phyloP scores from a whole-genome alignment of 2,113 vertebrate species.

The Phalacrocorax aristotelis region DNA sequence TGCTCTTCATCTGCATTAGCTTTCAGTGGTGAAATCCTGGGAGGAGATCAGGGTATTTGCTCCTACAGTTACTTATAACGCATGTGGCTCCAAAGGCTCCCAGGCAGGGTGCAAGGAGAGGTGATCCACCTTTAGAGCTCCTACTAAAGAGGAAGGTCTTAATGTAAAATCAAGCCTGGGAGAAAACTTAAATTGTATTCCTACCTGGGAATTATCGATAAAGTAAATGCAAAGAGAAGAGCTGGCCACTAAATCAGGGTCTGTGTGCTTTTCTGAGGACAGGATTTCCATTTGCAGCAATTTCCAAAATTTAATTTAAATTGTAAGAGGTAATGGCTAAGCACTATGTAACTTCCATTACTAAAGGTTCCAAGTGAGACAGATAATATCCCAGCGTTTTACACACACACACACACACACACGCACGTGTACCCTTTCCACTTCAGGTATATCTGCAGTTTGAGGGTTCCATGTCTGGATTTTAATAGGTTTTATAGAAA shows the following conservation, averaged over 20 bases:
- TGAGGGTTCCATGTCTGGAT: background rate
- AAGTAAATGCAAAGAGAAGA: constrained; percentile 26
- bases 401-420: background rate
- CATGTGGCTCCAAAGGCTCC: background rate
- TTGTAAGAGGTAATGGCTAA: constrained; percentile 52
- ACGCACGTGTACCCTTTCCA: background rate
- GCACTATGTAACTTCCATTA: constrained; percentile 1
- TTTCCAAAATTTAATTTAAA: constrained; percentile 60
- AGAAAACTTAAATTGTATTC: constrained; percentile 41
- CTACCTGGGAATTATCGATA: constrained; percentile 41
- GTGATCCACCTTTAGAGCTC: background rate
- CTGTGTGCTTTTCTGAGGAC: constrained; percentile 38
- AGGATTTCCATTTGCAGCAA: constrained; percentile 49
- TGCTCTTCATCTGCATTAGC: background rate
- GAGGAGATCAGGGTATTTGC: background rate
- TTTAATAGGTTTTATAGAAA: background rate
- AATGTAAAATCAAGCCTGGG: constrained; percentile 21
- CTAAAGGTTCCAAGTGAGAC: background rate
- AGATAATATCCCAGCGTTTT: background rate
- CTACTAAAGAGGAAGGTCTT: background rate
- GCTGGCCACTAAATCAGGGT: constrained; percentile 9
- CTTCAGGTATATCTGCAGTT: background rate
- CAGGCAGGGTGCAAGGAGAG: background rate
- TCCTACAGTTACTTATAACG: background rate
- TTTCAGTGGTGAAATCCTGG: background rate